Percentiles rank a stretch among this genome's conserved stretches.
phyloP scores from a whole-genome alignment of 2,888 invertebrate genomes.

The Drosophila basisetae region DNA sequence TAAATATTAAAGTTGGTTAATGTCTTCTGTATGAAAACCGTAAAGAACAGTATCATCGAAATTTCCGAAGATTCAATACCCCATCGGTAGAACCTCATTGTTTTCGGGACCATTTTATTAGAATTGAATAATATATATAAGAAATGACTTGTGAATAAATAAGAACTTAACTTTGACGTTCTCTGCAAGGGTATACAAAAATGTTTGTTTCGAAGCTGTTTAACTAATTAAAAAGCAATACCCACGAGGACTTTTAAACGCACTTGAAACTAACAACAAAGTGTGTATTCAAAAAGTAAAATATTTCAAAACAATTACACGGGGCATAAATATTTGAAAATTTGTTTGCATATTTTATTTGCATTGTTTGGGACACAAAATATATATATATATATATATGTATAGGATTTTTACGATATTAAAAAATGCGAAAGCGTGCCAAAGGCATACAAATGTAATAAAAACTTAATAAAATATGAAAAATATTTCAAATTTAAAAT shows the following conservation, averaged over 20 bases:
- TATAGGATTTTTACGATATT: conserved; percentile 15
- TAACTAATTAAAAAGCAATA: conserved; percentile 53
- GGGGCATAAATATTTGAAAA: conserved; percentile 45
- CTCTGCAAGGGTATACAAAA: conserved; percentile 42
- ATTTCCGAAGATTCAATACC: conserved; percentile 13
- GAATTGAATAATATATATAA: not conserved
- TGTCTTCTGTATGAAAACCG: not conserved
- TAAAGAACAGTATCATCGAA: conserved; percentile 7
- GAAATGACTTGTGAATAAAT: not conserved
- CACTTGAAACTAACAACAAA: conserved; percentile 15
- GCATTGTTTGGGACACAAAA: conserved; percentile 28
- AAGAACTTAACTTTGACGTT: not conserved
- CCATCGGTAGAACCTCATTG: conserved; percentile 1
- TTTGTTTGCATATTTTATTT: conserved; percentile 25
- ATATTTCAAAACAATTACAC: conserved; percentile 22
- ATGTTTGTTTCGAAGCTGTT: conserved; percentile 14
- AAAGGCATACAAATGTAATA: conserved; percentile 47
- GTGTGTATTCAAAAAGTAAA: conserved; percentile 13
- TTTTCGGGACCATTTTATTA: not conserved
- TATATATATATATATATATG: conserved; percentile 3
- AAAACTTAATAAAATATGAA: conserved; percentile 37
- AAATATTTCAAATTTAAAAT: conserved; percentile 30
- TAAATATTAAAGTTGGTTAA: conserved; percentile 13
- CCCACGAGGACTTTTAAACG: conserved; percentile 22
- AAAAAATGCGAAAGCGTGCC: conserved; percentile 35